Base-by-base conservation (phyloP, 2,888 invertebrate genomes). In the Volucella inflata region DNA sequence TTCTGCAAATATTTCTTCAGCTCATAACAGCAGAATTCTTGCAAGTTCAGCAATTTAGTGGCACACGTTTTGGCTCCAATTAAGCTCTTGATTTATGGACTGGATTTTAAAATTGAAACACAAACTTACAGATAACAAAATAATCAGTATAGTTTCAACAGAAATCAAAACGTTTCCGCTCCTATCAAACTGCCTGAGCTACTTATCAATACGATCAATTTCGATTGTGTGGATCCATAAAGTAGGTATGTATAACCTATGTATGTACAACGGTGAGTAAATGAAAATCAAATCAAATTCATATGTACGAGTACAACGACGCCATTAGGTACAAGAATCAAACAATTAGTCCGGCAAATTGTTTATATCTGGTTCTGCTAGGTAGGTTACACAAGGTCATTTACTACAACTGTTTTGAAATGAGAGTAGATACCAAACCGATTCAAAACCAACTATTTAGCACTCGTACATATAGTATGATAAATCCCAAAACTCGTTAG, bases 321-420 rank as follows among this genome's bases (percentile, higher is more conserved):
- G 64, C 53, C 36, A 55, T 53, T 55, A 46, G 11, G 38, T 64
- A 46, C 64, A 36, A 64, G 10, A 10, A 50, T 16, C 44, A 60
- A 44, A 77, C 60, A 11, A 40, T 60, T 77, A 68, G 68, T 62
- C n/a, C 51, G 21, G 21, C 2, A 4, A 60, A 40, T 46, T 62
- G 48, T 60, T 42, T 21, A 12, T 51, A 38, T n/a, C 16, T 36
- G 57, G 10, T 42, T 76, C 60, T 62, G 46, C 8, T 68, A 38
- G 44, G 44, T 36, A 67, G 76, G 67, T 76, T 77, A 77, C 68
- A 68, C 68, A 77, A 77, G 77, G 77, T 77, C 77, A 68, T 51
- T 53, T 44, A 62, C 21, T 8, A 77, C 46, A 30, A 67, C 59
- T 60, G 17, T 59, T 67, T 76, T 76, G 76, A 50, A 68, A 68